Evolutionary conservation across 64 coral and sea anemone genomes (phyloP).

Genomic region (Actinia equina): DNA sequence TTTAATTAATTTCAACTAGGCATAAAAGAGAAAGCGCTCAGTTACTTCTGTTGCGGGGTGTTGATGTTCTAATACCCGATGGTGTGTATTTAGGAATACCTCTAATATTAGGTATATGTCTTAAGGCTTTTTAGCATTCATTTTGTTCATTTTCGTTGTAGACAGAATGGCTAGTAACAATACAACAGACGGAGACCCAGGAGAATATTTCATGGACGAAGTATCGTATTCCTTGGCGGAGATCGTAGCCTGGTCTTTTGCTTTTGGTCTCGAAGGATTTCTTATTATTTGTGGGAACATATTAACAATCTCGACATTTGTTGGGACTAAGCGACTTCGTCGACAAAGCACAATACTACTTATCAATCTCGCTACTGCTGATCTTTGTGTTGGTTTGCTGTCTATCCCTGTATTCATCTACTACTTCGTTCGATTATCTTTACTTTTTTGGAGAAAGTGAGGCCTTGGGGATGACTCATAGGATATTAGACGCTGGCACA

Average conservation of each 20-base stretch:
- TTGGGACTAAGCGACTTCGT: slow-evolving; percentile 8
- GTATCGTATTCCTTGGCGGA: slow-evolving; percentile 5
- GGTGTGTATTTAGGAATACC: too few relatives aligned
- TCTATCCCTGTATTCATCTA: slow-evolving; percentile 30
- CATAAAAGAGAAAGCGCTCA: too few relatives aligned
- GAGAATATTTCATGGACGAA: not conserved
- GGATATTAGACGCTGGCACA: slow-evolving; percentile 12
- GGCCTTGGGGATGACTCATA: not conserved
- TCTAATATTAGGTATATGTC: too few relatives aligned
- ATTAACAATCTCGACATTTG: slow-evolving; percentile 42
- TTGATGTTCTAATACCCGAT: too few relatives aligned
- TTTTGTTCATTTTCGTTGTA: not conserved
- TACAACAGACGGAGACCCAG: not conserved
- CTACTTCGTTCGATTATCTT: not conserved
- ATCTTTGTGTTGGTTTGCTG: slow-evolving; percentile 36
- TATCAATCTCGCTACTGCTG: slow-evolving; percentile 33
- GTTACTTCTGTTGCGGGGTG: too few relatives aligned
- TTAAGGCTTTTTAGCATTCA: too few relatives aligned
- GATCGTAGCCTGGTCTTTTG: slow-evolving; percentile 27
- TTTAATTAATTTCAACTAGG: too few relatives aligned
- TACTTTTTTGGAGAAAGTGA: not conserved
- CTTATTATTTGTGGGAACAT: slow-evolving; percentile 38
- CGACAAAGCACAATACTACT: slow-evolving; percentile 31
- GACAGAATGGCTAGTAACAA: not conserved
- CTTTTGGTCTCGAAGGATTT: slow-evolving; percentile 32